Base-by-base conservation (phyloP, 2,113 vertebrate species). In the Sigmodon hispidus region DNA sequence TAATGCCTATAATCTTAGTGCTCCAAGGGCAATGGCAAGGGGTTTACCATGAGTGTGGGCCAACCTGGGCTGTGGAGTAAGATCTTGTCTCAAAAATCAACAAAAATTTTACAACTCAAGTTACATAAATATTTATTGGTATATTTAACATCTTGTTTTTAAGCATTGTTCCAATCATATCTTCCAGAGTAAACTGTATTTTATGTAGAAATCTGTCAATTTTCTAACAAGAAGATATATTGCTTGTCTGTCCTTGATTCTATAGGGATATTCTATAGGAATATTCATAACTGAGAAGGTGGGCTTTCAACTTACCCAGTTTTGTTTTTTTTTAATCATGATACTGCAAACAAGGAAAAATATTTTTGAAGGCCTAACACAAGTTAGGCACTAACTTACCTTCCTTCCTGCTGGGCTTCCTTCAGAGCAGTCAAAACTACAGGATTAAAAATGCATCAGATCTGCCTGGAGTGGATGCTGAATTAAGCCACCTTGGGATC, bases 371-470 rank as follows among this genome's bases (percentile, higher is more conserved):
- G 77, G 61, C 61, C n/a, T 52, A 57, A 7, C 13, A 72, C 31
- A 81, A 11, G 7, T 87, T 89, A 55, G 29, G 24, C 45, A 76
- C 21, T 59, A 72, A 24, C 83, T 94, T 57, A 92, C 73, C 79
- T 87, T 96, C 31, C 63, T 89, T 86, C 61, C 45, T 61, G 91
- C 43, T 73, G 19, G 48, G 45, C 0, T 31, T 76, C 45, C 15
- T 26, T 12, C 84, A 7, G n/a, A n/a, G 17, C 83, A 59, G 10
- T 61, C 87, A 81, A 90, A 70, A 43, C 17, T 76, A 92, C 1
- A 70, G 10, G 34, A 80, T 5, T 65, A 48, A 61, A 67, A 86
- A 65, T 10, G 3, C 17, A 45, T 19, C 61, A 70, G 52, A 73
- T n/a, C n/a, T n/a, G n/a, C n/a, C n/a, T n/a, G n/a, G n/a, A n/a